A percentile compares a stretch with the other conserved stretches of the same genome.
These are phyloP conservation scores for Drosophila ananassae DNA, from an alignment of 1,140 invertebrate genomes.

Conservation along the genomic window DNA sequence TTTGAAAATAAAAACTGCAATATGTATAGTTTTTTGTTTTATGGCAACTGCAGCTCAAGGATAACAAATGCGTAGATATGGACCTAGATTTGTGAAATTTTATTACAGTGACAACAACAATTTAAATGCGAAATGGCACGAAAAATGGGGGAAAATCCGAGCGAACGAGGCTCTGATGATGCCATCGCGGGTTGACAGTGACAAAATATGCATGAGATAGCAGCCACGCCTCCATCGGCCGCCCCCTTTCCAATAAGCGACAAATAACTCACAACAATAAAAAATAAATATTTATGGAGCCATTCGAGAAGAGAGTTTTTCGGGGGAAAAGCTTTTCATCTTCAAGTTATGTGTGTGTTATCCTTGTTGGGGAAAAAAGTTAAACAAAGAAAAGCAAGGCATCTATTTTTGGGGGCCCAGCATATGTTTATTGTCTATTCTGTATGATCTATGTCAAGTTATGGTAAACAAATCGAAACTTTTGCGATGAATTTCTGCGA, in stretches of 20 bases:
- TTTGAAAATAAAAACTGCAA: conserved; percentile 65
- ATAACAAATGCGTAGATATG: conserved; percentile 82
- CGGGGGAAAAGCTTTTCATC: conserved; percentile 15
- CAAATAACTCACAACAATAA: conserved; percentile 50
- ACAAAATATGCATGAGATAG: conserved; percentile 61
- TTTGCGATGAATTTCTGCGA: conserved; percentile 32
- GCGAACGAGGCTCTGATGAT: conserved; percentile 23
- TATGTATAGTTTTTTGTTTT: conserved; percentile 22
- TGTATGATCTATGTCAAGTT: conserved; percentile 49
- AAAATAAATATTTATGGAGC: conserved; percentile 65
- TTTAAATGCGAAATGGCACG: conserved; percentile 71
- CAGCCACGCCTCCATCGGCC: conserved; percentile 29
- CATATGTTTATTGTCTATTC: conserved; percentile 37
- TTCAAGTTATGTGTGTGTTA: neutral
- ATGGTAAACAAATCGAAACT: conserved; percentile 49
- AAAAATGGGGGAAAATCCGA: conserved; percentile 17
- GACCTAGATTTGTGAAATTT: conserved; percentile 80
- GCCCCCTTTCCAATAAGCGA: conserved; percentile 24
- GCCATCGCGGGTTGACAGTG: conserved; percentile 46
- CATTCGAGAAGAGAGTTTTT: conserved; percentile 26
- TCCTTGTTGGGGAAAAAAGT: conserved; percentile 10
- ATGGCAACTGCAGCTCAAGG: conserved; percentile 67
- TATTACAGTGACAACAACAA: conserved; percentile 72
- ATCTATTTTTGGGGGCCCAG: conserved; percentile 4
- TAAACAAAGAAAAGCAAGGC: neutral